Evolutionary conservation across 2,797 vertebrate species (phyloP), one percentile per base, ranked within the genome.

Genomic region (Arctocebus calabarensis): DNA sequence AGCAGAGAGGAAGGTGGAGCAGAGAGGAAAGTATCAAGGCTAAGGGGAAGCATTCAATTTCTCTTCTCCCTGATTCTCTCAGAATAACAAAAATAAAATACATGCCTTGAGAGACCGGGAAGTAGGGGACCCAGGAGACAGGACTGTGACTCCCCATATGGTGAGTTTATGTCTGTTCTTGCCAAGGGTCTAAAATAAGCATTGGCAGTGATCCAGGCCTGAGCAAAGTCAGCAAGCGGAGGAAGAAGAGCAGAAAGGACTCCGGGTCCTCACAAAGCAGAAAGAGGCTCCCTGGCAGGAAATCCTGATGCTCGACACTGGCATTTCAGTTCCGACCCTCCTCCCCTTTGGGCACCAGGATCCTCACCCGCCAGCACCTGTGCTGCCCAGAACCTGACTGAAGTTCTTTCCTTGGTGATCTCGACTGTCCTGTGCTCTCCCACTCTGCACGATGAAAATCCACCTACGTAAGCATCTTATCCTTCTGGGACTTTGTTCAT

Each of bases 171-270:
- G 22, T 3, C 19, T 81, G 2, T 91, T 70, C 52, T 57, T 88
- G 40, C 55, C 22, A 79, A 73, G 55, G 83, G 52, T 59, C 20
- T 23, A 95, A 77, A 96, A 45, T 55, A 83, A 83, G 25, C 48
- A 86, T 12, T 64, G 48, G 4, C 25, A n/a, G 62, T 75, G 37
- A 64, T 20, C 29, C 79, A 59, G 73, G 52, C 32, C 3, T 7
- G 59, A 71, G 12, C 19, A 66, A 27, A 81, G 70, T 66, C 43
- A 66, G 40, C 40, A 23, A 23, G 34, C 0, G 22, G 88, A 64
- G 4, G 22, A 11, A 81, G 17, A 77, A 94, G 52, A 84, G 57
- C 4, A 1, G 70, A 89, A 90, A 90, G 34, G 45, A 78, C n/a
- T 37, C 25, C 4, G 20, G 12, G 22, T 64, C 71, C 29, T 64